Percentiles rank a stretch among this genome's conserved stretches.
Conservation (phyloP, 2,797 vertebrate genomes). For the Sebastes hubbsi region DNA sequence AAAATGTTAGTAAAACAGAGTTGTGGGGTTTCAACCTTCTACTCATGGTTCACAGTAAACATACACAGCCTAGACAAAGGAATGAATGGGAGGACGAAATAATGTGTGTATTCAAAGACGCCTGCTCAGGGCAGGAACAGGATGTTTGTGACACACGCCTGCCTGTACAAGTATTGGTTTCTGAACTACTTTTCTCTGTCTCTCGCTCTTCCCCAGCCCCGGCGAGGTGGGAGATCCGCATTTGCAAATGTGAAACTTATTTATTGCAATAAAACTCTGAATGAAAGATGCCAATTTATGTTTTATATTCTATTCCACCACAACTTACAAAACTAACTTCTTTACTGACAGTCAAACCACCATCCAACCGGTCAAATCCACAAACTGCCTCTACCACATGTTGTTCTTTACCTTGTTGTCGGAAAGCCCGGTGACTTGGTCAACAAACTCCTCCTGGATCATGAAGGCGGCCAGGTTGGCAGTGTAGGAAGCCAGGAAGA, state of each 20-base stretch:
- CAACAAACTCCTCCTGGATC: slow-evolving; percentile 99
- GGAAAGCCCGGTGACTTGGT: slow-evolving; percentile 97
- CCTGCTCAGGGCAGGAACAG: not conserved
- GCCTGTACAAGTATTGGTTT: not conserved
- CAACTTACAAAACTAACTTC: not conserved
- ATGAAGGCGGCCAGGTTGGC: slow-evolving; percentile 99
- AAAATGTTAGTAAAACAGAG: not conserved
- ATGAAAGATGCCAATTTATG: not conserved
- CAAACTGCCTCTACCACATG: not conserved
- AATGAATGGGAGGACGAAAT: not conserved
- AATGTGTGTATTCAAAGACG: not conserved
- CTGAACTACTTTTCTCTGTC: not conserved
- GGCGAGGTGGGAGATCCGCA: not conserved
- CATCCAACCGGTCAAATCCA: not conserved
- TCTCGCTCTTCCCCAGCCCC: not conserved
- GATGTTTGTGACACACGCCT: not conserved
- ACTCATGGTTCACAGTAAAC: not conserved
- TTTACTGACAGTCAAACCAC: not conserved
- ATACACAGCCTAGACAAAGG: not conserved
- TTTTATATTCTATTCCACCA: not conserved
- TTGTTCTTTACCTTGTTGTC: slow-evolving; percentile 91
- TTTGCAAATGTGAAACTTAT: not conserved
- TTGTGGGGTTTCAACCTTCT: not conserved
- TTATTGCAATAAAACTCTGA: not conserved
- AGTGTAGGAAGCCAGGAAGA: slow-evolving; percentile 98